phyloP scores from a whole-genome alignment of 2,113 vertebrate species.

The Ramphastos sulfuratus region DNA sequence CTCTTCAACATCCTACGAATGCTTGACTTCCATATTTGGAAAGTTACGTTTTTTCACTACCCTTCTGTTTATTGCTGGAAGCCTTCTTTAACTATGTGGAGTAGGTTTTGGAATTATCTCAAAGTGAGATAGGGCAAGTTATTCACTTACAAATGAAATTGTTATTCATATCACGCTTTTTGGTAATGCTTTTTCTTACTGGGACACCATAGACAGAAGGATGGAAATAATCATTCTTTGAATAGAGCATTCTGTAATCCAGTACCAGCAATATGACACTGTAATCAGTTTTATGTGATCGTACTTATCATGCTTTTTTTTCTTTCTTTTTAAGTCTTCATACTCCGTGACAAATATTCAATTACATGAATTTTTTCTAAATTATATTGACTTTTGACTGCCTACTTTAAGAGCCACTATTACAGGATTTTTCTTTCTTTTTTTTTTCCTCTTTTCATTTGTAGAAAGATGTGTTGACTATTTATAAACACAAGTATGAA shows the following conservation, averaged over 20 bases:
- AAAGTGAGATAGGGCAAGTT: not conserved
- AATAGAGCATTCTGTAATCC: not conserved
- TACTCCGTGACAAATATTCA: not conserved
- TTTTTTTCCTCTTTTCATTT: not conserved
- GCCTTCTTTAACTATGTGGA: not conserved
- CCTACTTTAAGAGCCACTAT: not conserved
- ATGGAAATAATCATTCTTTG: not conserved
- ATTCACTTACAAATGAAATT: not conserved
- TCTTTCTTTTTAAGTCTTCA: not conserved
- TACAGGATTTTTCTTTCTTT: not conserved
- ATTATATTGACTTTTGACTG: not conserved
- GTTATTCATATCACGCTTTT: not conserved
- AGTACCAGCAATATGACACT: not conserved
- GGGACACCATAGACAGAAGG: not conserved
- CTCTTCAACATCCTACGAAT: not conserved
- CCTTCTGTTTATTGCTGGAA: constrained; percentile 21
- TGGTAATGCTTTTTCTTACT: not conserved
- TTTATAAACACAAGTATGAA: not conserved
- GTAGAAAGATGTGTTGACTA: not conserved
- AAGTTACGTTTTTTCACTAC: not conserved
- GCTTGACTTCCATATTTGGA: not conserved
- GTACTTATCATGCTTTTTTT: not conserved
- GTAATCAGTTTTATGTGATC: not conserved
- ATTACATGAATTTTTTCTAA: not conserved
- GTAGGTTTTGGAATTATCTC: constrained; percentile 4